These are phyloP conservation scores for Macrobrachium nipponense DNA, from an alignment of 1,140 invertebrate species.

Conservation along the genomic window DNA sequence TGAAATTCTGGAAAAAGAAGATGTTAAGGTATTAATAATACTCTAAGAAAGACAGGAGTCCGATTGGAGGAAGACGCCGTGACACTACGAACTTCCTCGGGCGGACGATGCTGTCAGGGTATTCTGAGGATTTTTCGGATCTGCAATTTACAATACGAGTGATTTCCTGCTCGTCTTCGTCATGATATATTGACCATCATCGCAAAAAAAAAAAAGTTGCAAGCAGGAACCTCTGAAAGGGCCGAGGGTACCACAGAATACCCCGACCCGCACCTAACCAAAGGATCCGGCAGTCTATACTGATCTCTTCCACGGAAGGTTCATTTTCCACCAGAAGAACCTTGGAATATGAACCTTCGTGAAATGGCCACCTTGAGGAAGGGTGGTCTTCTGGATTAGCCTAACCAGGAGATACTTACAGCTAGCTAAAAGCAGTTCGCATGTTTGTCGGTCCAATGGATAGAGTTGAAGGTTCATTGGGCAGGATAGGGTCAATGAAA, in stretches of 20 bases:
- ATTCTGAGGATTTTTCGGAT: no score
- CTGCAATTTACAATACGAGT: no score
- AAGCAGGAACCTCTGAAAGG: no score
- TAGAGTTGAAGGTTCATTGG: conserved; percentile 97
- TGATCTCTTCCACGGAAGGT: neutral
- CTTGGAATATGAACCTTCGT: conserved; percentile 11
- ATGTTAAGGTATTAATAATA: conserved; percentile 48
- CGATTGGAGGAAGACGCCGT: neutral
- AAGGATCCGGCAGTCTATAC: no score
- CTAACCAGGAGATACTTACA: conserved; percentile 78
- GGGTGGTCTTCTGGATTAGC: neutral
- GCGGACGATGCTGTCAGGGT: no score
- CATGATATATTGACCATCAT: no score
- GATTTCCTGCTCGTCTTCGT: no score
- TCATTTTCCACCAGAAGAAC: conserved; percentile 1
- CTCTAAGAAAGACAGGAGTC: neutral
- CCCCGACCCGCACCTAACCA: no score
- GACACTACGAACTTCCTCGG: no score
- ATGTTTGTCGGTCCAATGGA: conserved; percentile 92
- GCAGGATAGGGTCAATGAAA: conserved; percentile 92
- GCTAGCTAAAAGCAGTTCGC: conserved; percentile 92
- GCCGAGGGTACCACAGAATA: no score
- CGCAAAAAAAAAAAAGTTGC: no score
- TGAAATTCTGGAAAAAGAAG: conserved; percentile 80
- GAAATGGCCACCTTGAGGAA: neutral